phyloP scores from a whole-genome alignment of 2,888 invertebrate species.

The Ephialtes manifestator region DNA sequence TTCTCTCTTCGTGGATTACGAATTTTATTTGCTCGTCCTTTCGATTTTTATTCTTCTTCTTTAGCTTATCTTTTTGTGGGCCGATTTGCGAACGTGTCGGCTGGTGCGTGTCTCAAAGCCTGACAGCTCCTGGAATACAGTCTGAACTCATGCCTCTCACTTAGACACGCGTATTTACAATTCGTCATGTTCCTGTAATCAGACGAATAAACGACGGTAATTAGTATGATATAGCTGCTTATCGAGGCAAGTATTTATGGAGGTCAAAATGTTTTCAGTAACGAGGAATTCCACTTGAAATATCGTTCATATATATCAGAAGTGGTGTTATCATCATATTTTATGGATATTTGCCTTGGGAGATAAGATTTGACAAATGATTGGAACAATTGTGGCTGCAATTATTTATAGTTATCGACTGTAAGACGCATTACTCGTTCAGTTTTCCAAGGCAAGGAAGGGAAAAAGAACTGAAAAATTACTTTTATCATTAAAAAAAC shows the following conservation, averaged over 20 bases:
- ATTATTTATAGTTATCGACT: no score
- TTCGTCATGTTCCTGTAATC: conserved; percentile 88
- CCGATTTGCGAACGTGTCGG: conserved; percentile 64
- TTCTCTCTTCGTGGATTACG: conserved; percentile 39
- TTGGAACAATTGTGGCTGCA: background rate
- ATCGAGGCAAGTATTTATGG: background rate
- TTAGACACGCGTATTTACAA: conserved; percentile 86
- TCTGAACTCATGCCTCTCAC: conserved; percentile 81
- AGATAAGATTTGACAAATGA: background rate
- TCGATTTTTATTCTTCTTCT: conserved; percentile 52
- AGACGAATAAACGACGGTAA: conserved; percentile 44
- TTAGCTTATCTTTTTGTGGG: conserved; percentile 45
- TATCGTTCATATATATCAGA: conserved; percentile 79
- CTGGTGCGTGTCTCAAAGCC: conserved; percentile 75
- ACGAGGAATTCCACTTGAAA: conserved; percentile 81
- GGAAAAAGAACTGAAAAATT: no score
- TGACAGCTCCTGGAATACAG: conserved; percentile 85
- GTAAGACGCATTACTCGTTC: no score
- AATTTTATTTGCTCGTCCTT: conserved; percentile 22
- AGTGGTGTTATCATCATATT: conserved; percentile 79
- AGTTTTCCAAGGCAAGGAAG: no score
- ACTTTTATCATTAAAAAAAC: no score
- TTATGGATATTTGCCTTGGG: conserved; percentile 26
- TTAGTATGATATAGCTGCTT: conserved; percentile 30
- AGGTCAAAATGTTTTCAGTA: conserved; percentile 73